Evolutionary conservation across 2,888 invertebrate species (phyloP).

Genomic region (Leptothorax acervorum): DNA sequence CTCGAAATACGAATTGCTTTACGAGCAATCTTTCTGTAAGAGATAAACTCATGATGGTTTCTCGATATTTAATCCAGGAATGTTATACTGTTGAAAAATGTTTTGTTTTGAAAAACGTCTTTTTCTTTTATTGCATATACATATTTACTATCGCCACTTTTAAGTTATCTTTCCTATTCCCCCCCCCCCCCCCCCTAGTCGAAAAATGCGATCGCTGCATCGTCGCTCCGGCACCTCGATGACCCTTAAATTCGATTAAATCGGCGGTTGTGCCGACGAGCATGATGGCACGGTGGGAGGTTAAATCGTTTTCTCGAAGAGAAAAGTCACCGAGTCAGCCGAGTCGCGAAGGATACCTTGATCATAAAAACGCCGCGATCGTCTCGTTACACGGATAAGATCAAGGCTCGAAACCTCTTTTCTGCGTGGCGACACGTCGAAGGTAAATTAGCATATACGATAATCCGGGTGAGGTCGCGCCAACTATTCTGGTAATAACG

Average conservation of each 20-base stretch:
- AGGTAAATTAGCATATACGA: slow-evolving; percentile 60
- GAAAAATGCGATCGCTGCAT: slow-evolving; percentile 26
- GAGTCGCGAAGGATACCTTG: slow-evolving; percentile 39
- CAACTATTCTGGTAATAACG: slow-evolving; percentile 55
- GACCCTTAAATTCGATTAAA: slow-evolving; percentile 39
- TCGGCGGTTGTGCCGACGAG: slow-evolving; percentile 16
- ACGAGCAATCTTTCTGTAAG: neutral
- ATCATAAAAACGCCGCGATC: slow-evolving; percentile 34
- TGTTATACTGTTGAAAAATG: neutral
- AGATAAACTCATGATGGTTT: slow-evolving; percentile 6
- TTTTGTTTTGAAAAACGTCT: neutral
- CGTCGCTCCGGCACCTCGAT: neutral
- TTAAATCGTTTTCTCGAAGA: slow-evolving; percentile 40
- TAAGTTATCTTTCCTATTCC: slow-evolving; percentile 1
- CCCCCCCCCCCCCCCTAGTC: neutral
- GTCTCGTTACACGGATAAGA: slow-evolving; percentile 53
- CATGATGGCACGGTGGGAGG: slow-evolving; percentile 62
- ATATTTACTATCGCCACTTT: neutral
- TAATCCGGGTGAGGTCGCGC: slow-evolving; percentile 62
- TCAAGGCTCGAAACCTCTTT: slow-evolving; percentile 35
- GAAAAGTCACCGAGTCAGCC: slow-evolving; percentile 44
- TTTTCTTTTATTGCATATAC: neutral
- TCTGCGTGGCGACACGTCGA: slow-evolving; percentile 36
- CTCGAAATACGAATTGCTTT: slow-evolving; percentile 11
- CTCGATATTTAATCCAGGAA: slow-evolving; percentile 4